Evolutionary conservation across 2,113 vertebrate species (phyloP).

Genomic region (Oreochromis aureus): DNA sequence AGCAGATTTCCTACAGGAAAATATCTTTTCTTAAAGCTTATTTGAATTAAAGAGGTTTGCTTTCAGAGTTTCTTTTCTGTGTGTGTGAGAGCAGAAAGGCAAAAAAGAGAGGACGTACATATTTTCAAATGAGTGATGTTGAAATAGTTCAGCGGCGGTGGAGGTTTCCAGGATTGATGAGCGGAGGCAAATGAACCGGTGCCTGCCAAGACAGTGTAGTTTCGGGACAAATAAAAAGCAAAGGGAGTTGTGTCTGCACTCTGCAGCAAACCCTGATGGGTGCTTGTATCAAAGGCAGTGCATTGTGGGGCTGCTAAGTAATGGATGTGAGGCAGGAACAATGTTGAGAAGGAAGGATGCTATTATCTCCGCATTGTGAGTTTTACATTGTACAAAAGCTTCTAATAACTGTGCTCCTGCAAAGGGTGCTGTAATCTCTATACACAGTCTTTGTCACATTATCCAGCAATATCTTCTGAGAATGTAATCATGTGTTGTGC

Average conservation of each 20-base stretch:
- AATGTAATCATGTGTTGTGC: conserved; percentile 11
- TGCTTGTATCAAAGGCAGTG: conserved; percentile 10
- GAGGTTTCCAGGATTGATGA: conserved; percentile 1
- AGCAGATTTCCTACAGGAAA: conserved; percentile 4
- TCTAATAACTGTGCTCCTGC: not conserved
- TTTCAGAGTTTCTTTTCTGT: not conserved
- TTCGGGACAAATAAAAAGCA: conserved; percentile 32
- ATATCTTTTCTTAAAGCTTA: not conserved
- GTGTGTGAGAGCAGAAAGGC: not conserved
- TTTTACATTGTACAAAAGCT: not conserved
- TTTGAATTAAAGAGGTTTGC: not conserved
- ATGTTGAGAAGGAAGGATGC: not conserved
- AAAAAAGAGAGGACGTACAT: not conserved
- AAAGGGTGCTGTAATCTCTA: conserved; percentile 13
- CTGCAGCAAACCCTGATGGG: conserved; percentile 37
- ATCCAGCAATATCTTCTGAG: not conserved
- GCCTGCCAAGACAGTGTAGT: conserved; percentile 17
- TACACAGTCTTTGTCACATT: conserved; percentile 9
- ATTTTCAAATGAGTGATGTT: not conserved
- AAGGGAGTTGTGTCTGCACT: conserved; percentile 4
- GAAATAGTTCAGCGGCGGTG: not conserved
- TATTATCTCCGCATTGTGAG: conserved; percentile 3
- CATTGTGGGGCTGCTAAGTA: not conserved
- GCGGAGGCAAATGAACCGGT: not conserved
- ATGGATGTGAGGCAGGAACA: conserved; percentile 7